Percentiles rank a stretch among this genome's conserved stretches.
These are phyloP conservation scores for Ailurus styani DNA, from an alignment of 2,113 vertebrate species.

Conservation along the genomic window DNA sequence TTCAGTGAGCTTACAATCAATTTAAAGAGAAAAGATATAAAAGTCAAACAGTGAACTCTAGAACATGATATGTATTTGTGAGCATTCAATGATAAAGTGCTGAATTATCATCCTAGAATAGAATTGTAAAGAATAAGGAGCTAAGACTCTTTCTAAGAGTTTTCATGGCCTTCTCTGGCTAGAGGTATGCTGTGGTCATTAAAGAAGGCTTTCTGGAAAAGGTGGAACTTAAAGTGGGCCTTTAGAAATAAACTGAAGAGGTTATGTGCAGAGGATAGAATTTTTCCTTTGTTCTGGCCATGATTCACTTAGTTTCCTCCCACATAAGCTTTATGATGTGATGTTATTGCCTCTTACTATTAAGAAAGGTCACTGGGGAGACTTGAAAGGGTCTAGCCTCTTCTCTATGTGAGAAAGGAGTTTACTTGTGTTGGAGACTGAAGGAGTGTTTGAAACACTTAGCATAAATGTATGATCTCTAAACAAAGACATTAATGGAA, in stretches of 20 bases:
- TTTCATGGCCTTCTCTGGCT: background rate
- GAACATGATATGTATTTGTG: background rate
- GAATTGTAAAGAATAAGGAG: background rate
- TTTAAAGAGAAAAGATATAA: background rate
- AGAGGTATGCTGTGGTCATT: background rate
- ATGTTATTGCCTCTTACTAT: background rate
- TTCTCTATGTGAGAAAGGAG: background rate
- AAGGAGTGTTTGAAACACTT: background rate
- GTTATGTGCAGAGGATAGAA: background rate
- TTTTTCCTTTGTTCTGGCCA: background rate
- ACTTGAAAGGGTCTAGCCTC: background rate
- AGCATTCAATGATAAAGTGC: background rate
- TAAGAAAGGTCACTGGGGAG: background rate
- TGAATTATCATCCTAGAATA: background rate
- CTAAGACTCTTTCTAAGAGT: background rate
- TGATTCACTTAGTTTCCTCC: background rate
- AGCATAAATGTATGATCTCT: background rate
- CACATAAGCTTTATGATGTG: background rate
- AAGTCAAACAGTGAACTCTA: background rate
- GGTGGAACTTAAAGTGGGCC: background rate
- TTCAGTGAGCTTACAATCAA: background rate
- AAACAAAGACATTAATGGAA: constrained; percentile 20
- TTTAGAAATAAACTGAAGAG: background rate
- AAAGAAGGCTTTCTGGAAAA: constrained; percentile 17
- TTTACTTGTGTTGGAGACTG: background rate